A percentile compares a stretch with the other conserved stretches of the same genome.
Evolutionary conservation across 92 coral and sea anemone species (phyloP).

Genomic region (Epizoanthus rinbou): DNA sequence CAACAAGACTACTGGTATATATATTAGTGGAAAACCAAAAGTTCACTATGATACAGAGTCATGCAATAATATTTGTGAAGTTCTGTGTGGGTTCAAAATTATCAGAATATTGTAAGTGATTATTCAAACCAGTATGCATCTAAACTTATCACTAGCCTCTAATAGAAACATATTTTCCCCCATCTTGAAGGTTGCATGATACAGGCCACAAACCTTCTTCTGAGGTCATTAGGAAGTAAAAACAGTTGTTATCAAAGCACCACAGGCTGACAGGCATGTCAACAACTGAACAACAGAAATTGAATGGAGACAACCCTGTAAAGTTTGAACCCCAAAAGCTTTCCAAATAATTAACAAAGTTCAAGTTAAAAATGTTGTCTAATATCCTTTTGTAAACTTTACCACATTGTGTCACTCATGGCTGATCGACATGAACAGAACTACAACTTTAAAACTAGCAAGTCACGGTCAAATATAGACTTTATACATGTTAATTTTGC

Average conservation of each 20-base stretch:
- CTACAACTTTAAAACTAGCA: no score
- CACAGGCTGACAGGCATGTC: neutral
- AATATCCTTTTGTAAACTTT: no score
- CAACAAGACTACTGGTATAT: no score
- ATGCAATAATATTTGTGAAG: neutral
- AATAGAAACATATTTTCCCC: neutral
- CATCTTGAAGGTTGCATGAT: conserved; percentile 34
- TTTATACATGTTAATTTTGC: conserved; percentile 8
- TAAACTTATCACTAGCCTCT: neutral
- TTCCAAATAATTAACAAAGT: no score
- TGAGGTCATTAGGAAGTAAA: conserved; percentile 21
- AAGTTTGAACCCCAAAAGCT: no score
- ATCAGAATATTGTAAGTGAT: neutral
- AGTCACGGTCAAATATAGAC: no score
- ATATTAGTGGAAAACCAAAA: no score
- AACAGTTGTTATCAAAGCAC: neutral
- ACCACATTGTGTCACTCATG: no score
- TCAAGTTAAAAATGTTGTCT: no score
- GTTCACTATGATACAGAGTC: no score
- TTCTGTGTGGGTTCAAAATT: neutral
- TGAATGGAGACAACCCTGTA: no score
- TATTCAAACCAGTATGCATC: neutral
- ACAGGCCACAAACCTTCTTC: conserved; percentile 20
- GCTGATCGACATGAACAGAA: no score
- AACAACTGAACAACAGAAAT: neutral